Conservation (phyloP, 1,140 invertebrate genomes). For the Propsilocerus akamusi region DNA sequence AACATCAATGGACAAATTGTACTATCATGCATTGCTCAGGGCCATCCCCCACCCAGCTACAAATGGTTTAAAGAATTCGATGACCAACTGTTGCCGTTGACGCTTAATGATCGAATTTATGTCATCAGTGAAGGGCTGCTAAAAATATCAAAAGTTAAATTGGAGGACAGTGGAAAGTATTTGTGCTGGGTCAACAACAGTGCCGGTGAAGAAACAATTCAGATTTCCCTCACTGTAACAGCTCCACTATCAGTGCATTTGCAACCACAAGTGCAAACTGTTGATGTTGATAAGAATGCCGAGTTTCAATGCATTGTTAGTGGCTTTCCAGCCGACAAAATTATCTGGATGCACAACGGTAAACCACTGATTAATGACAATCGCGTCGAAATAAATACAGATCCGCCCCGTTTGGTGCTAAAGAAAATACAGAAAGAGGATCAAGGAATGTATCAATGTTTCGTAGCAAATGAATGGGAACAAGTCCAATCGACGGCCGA, state of each 20-base stretch:
- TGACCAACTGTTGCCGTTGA: constrained; percentile 40
- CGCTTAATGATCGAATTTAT: constrained; percentile 34
- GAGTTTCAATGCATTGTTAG: constrained; percentile 70
- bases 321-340: constrained; percentile 59
- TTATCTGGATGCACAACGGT: constrained; percentile 72
- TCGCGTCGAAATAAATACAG: constrained; percentile 28
- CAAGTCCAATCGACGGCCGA: constrained; percentile 69
- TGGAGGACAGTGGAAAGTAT: constrained; percentile 66
- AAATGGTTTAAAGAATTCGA: constrained; percentile 51
- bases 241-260: constrained; percentile 53
- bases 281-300: constrained; percentile 64
- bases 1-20: constrained; percentile 47
- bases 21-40: constrained; percentile 55
- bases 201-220: constrained; percentile 62
- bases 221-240: constrained; percentile 56
- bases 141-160: constrained; percentile 35
- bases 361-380: constrained; percentile 43
- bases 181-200: constrained; percentile 77
- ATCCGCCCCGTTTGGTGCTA: constrained; percentile 21
- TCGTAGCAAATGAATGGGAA: constrained; percentile 67
- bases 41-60: constrained; percentile 54
- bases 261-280: constrained; percentile 50
- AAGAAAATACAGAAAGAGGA: constrained; percentile 32
- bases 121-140: constrained; percentile 38
- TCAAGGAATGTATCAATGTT: constrained; percentile 79